phyloP scores from a whole-genome alignment of 2,888 invertebrate species.

The Periphyllus acericola region DNA sequence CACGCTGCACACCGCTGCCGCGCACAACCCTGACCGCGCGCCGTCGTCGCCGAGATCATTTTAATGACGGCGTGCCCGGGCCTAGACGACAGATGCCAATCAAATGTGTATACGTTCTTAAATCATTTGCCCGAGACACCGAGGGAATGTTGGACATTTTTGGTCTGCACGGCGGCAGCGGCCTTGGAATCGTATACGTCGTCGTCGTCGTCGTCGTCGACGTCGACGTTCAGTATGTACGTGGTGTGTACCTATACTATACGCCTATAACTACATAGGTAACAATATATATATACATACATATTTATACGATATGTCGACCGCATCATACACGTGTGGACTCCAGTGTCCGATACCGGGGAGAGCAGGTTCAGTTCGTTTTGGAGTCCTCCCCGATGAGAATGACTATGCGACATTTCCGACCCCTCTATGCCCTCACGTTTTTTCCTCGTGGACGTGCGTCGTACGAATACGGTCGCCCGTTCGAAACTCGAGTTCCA shows the following conservation, averaged over 20 bases:
- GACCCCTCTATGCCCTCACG: too few relatives aligned
- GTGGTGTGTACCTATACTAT: too few relatives aligned
- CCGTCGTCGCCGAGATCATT: slow-evolving; percentile 45
- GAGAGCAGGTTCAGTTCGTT: too few relatives aligned
- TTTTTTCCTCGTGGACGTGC: too few relatives aligned
- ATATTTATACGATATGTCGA: too few relatives aligned
- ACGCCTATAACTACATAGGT: neutral
- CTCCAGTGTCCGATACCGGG: too few relatives aligned
- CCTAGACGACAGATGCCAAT: slow-evolving; percentile 62
- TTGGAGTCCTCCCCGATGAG: too few relatives aligned
- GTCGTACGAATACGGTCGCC: too few relatives aligned
- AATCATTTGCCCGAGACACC: slow-evolving; percentile 49
- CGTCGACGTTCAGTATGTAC: neutral
- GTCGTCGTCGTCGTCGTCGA: neutral
- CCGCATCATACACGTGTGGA: too few relatives aligned
- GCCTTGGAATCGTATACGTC: slow-evolving; percentile 49
- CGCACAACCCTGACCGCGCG: slow-evolving; percentile 45
- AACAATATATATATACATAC: too few relatives aligned
- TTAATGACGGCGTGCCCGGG: slow-evolving; percentile 57
- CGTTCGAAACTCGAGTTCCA: too few relatives aligned
- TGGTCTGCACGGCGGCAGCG: slow-evolving; percentile 56
- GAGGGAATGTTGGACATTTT: slow-evolving; percentile 58
- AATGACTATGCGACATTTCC: too few relatives aligned
- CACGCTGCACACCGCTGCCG: neutral
- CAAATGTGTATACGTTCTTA: slow-evolving; percentile 54